Conservation (phyloP, 2,888 invertebrate species). For the Calliopum simillimum region DNA sequence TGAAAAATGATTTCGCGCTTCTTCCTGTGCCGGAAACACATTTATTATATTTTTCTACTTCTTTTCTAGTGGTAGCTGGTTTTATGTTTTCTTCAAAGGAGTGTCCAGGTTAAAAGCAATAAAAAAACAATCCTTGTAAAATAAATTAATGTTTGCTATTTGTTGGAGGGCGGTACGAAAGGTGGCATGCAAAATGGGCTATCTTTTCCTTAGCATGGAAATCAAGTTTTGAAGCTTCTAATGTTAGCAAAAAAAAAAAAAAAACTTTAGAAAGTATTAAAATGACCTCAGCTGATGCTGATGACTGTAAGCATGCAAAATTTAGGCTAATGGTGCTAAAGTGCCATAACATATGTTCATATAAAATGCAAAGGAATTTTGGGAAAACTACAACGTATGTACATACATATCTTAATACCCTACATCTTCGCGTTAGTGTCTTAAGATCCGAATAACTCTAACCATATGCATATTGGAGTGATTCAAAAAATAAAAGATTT, state of each 20-base stretch:
- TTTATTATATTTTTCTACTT: conserved; percentile 2
- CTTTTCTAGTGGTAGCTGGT: neutral
- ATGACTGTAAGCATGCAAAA: conserved; percentile 26
- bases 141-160: conserved; percentile 1
- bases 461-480: too few species aligned
- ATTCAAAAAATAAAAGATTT: too few species aligned
- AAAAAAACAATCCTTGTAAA: conserved; percentile 7
- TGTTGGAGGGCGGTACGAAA: neutral
- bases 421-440: too few species aligned
- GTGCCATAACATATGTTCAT: conserved; percentile 17
- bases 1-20: neutral
- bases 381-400: too few species aligned
- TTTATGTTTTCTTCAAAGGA: neutral
- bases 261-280: neutral
- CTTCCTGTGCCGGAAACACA: neutral
- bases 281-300: conserved; percentile 25
- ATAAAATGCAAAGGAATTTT: too few species aligned
- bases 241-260: too few species aligned
- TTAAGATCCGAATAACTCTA: too few species aligned
- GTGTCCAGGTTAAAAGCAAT: conserved; percentile 1
- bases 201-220: too few species aligned
- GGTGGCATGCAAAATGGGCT: too few species aligned
- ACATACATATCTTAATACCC: too few species aligned
- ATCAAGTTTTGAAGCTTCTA: too few species aligned
- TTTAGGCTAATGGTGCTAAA: conserved; percentile 34